Evolutionary conservation across 2,797 vertebrate species (phyloP).

Genomic region (Girardinus metallicus): DNA sequence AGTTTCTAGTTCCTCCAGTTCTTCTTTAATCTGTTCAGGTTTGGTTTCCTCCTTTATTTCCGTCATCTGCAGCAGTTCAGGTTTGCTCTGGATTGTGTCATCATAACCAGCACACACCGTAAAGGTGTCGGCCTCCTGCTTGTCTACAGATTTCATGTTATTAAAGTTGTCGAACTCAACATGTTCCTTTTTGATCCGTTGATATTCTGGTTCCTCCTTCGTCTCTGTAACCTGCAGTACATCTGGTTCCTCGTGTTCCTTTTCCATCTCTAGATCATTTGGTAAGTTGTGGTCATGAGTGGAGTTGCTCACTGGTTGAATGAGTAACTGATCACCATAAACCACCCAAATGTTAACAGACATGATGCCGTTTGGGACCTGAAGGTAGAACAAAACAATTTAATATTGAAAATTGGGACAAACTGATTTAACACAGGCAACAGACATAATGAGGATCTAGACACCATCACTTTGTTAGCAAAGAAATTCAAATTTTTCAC

Average conservation of each 20-base stretch:
- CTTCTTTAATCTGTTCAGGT: background rate
- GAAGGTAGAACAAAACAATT: background rate
- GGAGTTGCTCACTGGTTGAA: background rate
- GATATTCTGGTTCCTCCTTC: background rate
- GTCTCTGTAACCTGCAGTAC: background rate
- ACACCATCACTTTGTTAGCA: background rate
- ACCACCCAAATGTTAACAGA: background rate
- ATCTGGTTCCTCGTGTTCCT: background rate
- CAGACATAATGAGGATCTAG: background rate
- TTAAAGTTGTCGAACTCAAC: background rate
- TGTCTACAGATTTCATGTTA: background rate
- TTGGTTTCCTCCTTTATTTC: background rate
- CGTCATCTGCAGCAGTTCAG: background rate
- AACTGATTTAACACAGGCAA: background rate
- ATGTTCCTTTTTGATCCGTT: background rate
- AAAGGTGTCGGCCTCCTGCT: background rate
- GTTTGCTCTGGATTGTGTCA: background rate
- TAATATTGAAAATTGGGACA: background rate
- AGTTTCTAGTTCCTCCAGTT: background rate
- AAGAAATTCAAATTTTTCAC: background rate
- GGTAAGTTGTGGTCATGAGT: background rate
- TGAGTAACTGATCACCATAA: background rate
- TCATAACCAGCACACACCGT: background rate
- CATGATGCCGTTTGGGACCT: background rate
- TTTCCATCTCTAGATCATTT: background rate